phyloP scores from a whole-genome alignment of 2,113 vertebrate genomes.

The Raphicerus campestris region DNA sequence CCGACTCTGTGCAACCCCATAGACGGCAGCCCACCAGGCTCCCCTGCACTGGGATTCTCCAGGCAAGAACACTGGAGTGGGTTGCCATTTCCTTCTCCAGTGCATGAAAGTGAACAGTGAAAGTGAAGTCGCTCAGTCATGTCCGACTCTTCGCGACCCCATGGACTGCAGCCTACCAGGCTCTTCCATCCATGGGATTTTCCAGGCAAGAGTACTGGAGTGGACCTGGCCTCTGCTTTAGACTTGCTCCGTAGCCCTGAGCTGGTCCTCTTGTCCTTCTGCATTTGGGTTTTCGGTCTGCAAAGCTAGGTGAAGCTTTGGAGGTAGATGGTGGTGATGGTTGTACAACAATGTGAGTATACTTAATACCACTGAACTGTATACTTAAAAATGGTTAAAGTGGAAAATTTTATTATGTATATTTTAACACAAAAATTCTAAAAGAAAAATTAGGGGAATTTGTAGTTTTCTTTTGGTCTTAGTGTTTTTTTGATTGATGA shows the following conservation, averaged over 20 bases:
- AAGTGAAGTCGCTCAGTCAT: too few relatives aligned
- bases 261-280: not conserved
- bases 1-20: too few relatives aligned
- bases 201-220: too few relatives aligned
- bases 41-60: too few relatives aligned
- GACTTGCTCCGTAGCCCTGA: fast-evolving
- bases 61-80: too few relatives aligned
- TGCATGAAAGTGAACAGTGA: too few relatives aligned
- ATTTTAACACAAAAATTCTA: not conserved
- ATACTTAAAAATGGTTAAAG: not conserved
- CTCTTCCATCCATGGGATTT: too few relatives aligned
- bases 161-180: too few relatives aligned
- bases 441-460: not conserved
- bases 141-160: too few relatives aligned
- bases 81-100: too few relatives aligned
- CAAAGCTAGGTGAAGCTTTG: not conserved
- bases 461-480: not conserved
- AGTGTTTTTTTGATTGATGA: not conserved
- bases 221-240: not conserved
- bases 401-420: not conserved
- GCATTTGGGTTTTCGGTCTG: not conserved
- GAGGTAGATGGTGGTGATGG: not conserved
- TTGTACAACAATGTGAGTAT: not conserved
- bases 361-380: not conserved
- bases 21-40: too few relatives aligned